Evolutionary conservation across 2,113 vertebrate genomes (phyloP), one percentile per base, ranked within the genome.

Genomic region (Chionis minor): DNA sequence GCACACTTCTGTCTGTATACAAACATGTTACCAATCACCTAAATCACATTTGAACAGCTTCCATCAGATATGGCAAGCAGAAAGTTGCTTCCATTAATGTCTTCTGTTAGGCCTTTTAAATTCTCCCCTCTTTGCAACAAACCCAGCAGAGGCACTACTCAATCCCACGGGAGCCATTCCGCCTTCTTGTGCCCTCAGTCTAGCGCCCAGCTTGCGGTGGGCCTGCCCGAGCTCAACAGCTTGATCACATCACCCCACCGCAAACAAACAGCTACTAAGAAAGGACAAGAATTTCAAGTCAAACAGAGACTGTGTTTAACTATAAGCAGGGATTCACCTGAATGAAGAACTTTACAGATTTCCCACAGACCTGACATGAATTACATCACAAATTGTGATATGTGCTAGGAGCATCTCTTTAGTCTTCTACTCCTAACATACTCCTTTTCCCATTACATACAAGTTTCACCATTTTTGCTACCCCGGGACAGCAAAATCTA

Each of bases 181-280:
- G 44, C 20, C 20, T 59, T 22, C 32, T 12, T 8, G 10, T 21
- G 59, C 1, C 0, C 45, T 59, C 12, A 3, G 4, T 6, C 28
- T 62, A 65, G 22, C 21, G 7, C 14, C 12, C 23, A 26, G 9
- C 9, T 6, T 10, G 8, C 45, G 27, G 17, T 3, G 7, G 19
- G 13, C 10, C 26, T 72, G 28, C 30, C 47, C 33, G 8, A 49
- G 35, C 15, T 19, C 32, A 69, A 2, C 27, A 65, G 7, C 56
- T 56, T 56, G 19, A 18, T 59, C 70, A 63, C 15, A 20, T 13
- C 4, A 3, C 24, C 18, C 13, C 17, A 30, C 9, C 52, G 9
- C 27, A 40, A 92, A 65, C 27, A 40, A 92, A 65, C 2, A 59
- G 19, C 32, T 16, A 35, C 47, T 14, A 49, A 77, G 23, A 61